These are phyloP conservation scores for Onychorhynchus coronatus DNA, from an alignment of 2,113 vertebrate species.

Conservation along the genomic window DNA sequence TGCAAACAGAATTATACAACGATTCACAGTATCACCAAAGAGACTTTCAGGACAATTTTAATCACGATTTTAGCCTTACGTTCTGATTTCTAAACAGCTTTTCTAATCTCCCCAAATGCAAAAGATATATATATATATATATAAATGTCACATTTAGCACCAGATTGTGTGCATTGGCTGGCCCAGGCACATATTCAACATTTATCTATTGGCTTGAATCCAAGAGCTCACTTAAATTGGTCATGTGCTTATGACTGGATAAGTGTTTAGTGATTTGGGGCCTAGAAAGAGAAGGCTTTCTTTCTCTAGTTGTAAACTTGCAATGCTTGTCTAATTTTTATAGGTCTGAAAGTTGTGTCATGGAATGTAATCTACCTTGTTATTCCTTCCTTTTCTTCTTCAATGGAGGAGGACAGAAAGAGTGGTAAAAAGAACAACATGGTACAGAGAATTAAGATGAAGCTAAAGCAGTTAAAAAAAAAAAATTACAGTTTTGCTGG, in stretches of 20 bases:
- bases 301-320: neutral
- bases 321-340: neutral
- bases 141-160: slow-evolving; percentile 50
- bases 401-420: neutral
- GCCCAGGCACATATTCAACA: slow-evolving; percentile 9
- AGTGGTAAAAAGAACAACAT: neutral
- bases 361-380: neutral
- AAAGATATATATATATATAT: neutral
- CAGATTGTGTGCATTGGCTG: slow-evolving; percentile 25
- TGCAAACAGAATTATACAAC: neutral
- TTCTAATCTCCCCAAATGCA: neutral
- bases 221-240: slow-evolving; percentile 19
- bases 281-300: neutral
- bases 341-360: neutral
- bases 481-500: neutral
- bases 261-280: slow-evolving; percentile 11
- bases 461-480: neutral
- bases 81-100: slow-evolving; percentile 28
- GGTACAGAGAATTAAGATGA: neutral
- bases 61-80: neutral
- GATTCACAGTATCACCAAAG: neutral
- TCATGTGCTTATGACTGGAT: slow-evolving; percentile 28
- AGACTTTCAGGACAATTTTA: neutral
- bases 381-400: neutral
- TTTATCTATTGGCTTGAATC: slow-evolving; percentile 26